phyloP scores from a whole-genome alignment of 1,140 invertebrate species.

The Vollenhovia emeryi region DNA sequence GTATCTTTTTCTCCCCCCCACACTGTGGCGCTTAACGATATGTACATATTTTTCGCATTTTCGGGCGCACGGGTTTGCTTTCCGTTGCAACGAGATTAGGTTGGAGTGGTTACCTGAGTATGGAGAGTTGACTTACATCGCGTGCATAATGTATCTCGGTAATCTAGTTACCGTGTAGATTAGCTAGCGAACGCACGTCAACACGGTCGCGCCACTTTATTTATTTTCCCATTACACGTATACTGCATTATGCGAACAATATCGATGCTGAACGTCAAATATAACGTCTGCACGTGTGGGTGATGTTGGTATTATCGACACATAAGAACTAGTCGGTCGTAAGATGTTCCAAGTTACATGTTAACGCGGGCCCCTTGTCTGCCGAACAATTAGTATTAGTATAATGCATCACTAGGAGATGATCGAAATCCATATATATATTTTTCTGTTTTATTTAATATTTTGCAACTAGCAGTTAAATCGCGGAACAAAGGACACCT shows the following conservation, averaged over 20 bases:
- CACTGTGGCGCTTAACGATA: conserved; percentile 10
- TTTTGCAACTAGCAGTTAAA: background rate
- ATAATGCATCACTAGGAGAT: background rate
- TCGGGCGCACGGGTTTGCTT: conserved; percentile 42
- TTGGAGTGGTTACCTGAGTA: conserved; percentile 37
- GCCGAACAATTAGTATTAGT: background rate
- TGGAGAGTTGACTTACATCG: conserved; percentile 39
- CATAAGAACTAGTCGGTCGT: background rate
- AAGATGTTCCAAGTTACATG: background rate
- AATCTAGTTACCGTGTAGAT: conserved; percentile 55
- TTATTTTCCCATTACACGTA: conserved; percentile 20
- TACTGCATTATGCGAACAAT: conserved; percentile 15
- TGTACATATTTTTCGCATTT: conserved; percentile 30
- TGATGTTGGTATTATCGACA: background rate
- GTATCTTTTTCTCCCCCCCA: background rate
- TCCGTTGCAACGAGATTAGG: conserved; percentile 42
- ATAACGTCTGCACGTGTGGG: conserved; percentile 4
- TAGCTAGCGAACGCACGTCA: conserved; percentile 13
- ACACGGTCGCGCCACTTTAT: conserved; percentile 23
- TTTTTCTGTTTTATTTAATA: conserved; percentile 5
- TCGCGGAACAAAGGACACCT: background rate
- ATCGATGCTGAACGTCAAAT: conserved; percentile 3
- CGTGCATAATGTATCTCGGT: conserved; percentile 26
- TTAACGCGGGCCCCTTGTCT: background rate
- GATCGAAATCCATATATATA: background rate